These are phyloP conservation scores for Exocentrus adspersus DNA, from an alignment of 2,888 invertebrate genomes.

Conservation along the genomic window DNA sequence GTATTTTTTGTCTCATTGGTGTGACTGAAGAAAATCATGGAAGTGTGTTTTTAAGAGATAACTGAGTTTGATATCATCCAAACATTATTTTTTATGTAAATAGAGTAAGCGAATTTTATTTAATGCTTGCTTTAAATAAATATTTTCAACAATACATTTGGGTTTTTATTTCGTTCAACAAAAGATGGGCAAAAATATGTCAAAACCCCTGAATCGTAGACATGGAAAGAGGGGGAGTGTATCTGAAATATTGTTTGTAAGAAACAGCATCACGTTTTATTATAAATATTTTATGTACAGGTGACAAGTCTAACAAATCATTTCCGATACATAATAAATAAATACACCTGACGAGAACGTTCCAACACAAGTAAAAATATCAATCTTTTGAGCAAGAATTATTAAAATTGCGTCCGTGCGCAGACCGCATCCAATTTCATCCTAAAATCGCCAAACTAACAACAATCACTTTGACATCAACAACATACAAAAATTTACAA, in stretches of 20 bases:
- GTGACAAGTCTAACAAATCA: conserved; percentile 29
- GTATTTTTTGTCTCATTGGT: background rate
- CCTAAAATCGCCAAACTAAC: conserved; percentile 25
- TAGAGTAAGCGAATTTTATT: background rate
- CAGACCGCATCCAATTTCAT: conserved; percentile 28
- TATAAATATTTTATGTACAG: conserved; percentile 36
- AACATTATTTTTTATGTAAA: background rate
- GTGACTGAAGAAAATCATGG: background rate
- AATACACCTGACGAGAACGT: conserved; percentile 26
- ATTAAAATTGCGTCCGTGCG: conserved; percentile 41
- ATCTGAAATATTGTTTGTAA: too few species aligned
- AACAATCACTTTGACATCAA: conserved; percentile 29
- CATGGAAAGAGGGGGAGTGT: too few species aligned
- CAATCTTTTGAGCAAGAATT: conserved; percentile 35
- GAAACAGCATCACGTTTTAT: background rate
- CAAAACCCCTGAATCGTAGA: too few species aligned
- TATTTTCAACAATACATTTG: background rate
- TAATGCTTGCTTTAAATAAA: background rate
- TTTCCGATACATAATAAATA: conserved; percentile 32
- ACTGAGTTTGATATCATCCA: background rate
- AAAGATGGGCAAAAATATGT: too few species aligned
- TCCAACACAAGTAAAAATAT: conserved; percentile 31
- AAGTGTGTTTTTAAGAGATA: background rate
- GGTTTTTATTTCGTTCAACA: too few species aligned
- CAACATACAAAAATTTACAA: conserved; percentile 42